Percentiles rank a stretch among this genome's conserved stretches.
phyloP scores from a whole-genome alignment of 2,888 invertebrate genomes.

The Euclidia mi region DNA sequence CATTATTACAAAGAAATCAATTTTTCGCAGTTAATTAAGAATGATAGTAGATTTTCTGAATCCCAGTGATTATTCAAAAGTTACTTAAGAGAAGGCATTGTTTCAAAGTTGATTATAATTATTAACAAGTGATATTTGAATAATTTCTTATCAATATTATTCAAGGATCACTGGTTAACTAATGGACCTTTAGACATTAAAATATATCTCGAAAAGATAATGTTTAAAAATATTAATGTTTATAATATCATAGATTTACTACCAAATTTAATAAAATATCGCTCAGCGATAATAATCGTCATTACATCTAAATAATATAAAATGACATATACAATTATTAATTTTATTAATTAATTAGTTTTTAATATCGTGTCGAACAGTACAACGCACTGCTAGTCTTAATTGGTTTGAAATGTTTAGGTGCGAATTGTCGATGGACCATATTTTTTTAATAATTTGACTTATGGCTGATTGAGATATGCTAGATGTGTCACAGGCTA shows the following conservation, averaged over 20 bases:
- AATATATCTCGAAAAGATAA: constrained; percentile 25
- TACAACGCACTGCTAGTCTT: constrained; percentile 64
- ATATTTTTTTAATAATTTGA: constrained; percentile 26
- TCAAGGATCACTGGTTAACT: too few relatives aligned
- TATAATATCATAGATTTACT: constrained; percentile 10
- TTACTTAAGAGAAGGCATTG: too few relatives aligned
- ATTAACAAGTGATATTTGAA: too few relatives aligned
- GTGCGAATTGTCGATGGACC: constrained; percentile 39
- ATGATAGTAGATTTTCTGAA: too few relatives aligned
- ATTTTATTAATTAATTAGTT: constrained; percentile 39
- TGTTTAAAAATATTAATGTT: constrained; percentile 14
- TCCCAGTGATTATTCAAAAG: too few relatives aligned
- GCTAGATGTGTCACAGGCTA: too few relatives aligned
- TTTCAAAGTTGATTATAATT: too few relatives aligned
- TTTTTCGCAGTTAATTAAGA: too few relatives aligned
- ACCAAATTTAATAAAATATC: constrained; percentile 32
- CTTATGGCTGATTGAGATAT: neutral
- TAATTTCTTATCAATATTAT: too few relatives aligned
- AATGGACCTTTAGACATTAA: constrained; percentile 24
- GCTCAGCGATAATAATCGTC: constrained; percentile 37
- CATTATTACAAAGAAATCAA: too few relatives aligned
- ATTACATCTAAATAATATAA: constrained; percentile 32
- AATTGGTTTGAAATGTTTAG: constrained; percentile 43
- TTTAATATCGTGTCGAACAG: constrained; percentile 40
- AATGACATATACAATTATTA: constrained; percentile 20